Evolutionary conservation across 2,113 vertebrate genomes (phyloP).

Genomic region (Suncus etruscus): DNA sequence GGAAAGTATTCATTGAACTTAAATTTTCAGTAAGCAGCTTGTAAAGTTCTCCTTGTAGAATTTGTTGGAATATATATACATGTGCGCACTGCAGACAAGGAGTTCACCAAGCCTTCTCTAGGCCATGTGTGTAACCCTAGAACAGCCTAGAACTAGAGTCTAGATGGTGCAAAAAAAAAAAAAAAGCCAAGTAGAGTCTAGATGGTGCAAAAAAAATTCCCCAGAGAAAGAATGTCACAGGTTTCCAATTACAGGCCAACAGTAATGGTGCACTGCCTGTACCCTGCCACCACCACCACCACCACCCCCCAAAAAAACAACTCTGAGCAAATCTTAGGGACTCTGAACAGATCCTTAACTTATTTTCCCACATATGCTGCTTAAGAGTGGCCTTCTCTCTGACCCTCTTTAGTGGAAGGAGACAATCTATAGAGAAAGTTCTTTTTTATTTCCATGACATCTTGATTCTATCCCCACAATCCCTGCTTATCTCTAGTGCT

Average conservation of each 20-base stretch:
- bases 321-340: neutral
- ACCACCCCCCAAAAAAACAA: no score
- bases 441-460: no score
- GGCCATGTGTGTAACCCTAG: neutral
- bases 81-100: neutral
- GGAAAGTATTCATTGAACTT: neutral
- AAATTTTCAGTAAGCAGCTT: neutral
- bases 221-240: neutral
- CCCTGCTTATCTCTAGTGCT: no score
- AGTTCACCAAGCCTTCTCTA: neutral
- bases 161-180: neutral
- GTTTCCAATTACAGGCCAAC: neutral
- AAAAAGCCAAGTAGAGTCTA: neutral
- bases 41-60: neutral
- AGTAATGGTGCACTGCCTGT: neutral
- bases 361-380: neutral
- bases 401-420: no score
- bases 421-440: no score
- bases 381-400: no score
- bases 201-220: neutral
- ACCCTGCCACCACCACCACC: rapidly evolving
- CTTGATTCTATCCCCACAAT: no score
- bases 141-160: neutral
- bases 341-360: neutral
- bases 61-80: neutral